phyloP scores from a whole-genome alignment of 2,113 vertebrate species.

The Mohoua ochrocephala region DNA sequence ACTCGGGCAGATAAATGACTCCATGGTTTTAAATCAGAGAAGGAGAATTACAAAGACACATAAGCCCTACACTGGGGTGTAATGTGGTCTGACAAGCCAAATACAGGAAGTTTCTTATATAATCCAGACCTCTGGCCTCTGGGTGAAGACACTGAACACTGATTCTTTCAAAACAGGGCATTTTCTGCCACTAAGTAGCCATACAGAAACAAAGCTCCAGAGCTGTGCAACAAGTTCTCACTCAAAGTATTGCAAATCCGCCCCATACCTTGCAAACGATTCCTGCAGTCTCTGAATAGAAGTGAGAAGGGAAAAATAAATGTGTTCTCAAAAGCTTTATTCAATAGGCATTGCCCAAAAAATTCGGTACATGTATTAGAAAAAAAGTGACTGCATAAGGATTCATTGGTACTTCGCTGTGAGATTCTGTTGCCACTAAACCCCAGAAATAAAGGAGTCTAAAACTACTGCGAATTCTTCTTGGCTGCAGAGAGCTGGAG shows the following conservation, averaged over 20 bases:
- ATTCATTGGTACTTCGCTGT: not conserved
- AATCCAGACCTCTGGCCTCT: not conserved
- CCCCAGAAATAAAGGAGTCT: not conserved
- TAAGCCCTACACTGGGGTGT: not conserved
- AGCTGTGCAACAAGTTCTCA: not conserved
- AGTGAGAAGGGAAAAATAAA: not conserved
- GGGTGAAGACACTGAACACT: not conserved
- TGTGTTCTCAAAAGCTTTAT: not conserved
- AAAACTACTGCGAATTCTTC: not conserved
- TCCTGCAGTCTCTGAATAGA: not conserved
- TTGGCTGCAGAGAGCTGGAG: not conserved
- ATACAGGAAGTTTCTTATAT: not conserved
- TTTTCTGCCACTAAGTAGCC: not conserved
- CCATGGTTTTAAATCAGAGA: not conserved
- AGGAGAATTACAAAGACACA: not conserved
- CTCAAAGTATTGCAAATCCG: not conserved
- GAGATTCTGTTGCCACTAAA: not conserved
- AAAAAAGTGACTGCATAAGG: not conserved
- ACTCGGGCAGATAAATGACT: not conserved
- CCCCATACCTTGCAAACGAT: accelerated
- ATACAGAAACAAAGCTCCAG: not conserved
- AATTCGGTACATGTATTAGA: not conserved
- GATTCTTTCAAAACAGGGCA: not conserved
- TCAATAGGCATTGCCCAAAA: not conserved
- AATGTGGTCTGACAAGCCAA: not conserved